Evolutionary conservation across 2,113 vertebrate genomes (phyloP).

Genomic region (Urocynchramus pylzowi): DNA sequence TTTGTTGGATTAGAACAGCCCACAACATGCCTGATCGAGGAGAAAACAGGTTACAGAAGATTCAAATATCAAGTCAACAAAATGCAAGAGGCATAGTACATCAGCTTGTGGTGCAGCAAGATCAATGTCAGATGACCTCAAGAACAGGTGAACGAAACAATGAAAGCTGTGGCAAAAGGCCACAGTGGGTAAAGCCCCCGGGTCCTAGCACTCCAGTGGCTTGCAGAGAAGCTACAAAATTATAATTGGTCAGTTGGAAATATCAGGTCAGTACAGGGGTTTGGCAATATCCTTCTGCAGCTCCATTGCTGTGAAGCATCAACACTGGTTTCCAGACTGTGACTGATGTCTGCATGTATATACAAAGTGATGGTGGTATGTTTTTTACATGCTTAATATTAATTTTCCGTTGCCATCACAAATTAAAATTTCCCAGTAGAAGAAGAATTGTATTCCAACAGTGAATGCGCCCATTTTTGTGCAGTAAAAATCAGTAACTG

Average conservation of each 20-base stretch:
- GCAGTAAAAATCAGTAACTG: not conserved
- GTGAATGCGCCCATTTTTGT: not conserved
- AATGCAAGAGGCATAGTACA: not conserved
- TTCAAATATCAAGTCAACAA: not conserved
- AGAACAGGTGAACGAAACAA: not conserved
- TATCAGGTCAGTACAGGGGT: not conserved
- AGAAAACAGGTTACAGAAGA: not conserved
- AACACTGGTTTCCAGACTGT: not conserved
- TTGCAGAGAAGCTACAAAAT: not conserved
- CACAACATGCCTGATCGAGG: not conserved
- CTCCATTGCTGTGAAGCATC: not conserved
- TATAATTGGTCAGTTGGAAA: not conserved
- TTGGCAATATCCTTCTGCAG: not conserved
- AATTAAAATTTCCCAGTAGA: not conserved
- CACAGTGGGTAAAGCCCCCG: fast-evolving
- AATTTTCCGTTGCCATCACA: not conserved
- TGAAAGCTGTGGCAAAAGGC: not conserved
- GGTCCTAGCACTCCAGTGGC: not conserved
- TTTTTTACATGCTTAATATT: not conserved
- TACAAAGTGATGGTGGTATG: not conserved
- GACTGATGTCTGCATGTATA: not conserved
- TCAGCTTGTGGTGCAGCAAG: not conserved
- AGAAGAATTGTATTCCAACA: not conserved
- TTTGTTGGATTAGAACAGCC: not conserved
- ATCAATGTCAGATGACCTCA: not conserved